Base-by-base conservation (phyloP, 2,113 vertebrate species). In the Forbesichthys agassizii region DNA sequence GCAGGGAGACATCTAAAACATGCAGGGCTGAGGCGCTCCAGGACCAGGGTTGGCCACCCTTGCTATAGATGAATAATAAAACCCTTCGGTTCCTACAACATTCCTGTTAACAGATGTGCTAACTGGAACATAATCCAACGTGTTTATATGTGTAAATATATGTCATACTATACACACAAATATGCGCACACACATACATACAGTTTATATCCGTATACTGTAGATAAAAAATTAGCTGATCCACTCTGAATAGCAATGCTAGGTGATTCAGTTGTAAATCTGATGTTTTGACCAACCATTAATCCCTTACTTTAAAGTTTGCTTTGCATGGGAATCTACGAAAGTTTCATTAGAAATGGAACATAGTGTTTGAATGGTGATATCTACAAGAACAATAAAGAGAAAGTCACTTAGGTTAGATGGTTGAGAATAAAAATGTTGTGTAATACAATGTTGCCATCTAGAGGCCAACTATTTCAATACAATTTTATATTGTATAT, bases 51-150 rank as follows among this genome's bases (percentile, higher is more conserved):
- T 16, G 0, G 16, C 16, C 16, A 16, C 16, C 16, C 16, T 16
- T 16, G 16, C 89, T 90, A 84, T 84, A 77, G 74, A 75, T 88
- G 88, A 90, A 91, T 90, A 90, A 89, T 89, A 87, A 84, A 90
- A 88, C 78, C 79, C 79, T 55, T 58, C 67, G 66, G 68, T 84
- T 79, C 16, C 60, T 68, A 77, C 57, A 56, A 54, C 56, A 70
- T 42, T 6, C 36, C 7, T 5, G 7, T 42, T 7, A 0, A 8
- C 36, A 8, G 36, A 42, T 42, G 5, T 42, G 5, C 36, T 42
- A 42, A 8, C 36, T 42, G 7, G 36, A 42, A 1, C 36, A 6
- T 11, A 53, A 53, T 53, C 52, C 52, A 42, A 16, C 4, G 52
- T 53, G 52, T 16, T 11, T 52, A 1, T 52, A 42, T 42, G 36